Base-by-base conservation (phyloP, 2,797 vertebrate genomes). In the Chelonia mydas region DNA sequence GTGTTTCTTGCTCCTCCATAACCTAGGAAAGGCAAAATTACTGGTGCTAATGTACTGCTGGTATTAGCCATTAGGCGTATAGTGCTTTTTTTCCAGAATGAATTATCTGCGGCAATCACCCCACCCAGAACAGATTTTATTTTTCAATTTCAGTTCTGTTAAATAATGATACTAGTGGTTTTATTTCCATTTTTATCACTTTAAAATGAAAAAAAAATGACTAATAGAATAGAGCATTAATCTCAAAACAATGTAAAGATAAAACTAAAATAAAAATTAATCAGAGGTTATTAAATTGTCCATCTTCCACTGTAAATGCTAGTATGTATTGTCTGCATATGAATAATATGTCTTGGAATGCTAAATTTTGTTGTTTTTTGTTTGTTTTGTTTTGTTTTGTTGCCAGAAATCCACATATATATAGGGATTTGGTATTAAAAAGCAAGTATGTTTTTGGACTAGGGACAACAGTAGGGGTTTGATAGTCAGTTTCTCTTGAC, bases 101-200 rank as follows among this genome's bases (percentile, higher is more conserved):
- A 61, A 15, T 68, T 59, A 37, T 37, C 25, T 1, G 0, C 41
- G 87, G 28, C 11, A 55, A 0, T 86, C 89, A 68, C 53, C 15
- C 6, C 2, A 19, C 25, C 7, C 16, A n/a, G 53, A 91, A 72
- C 5, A 61, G n/a, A n/a, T 68, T n/a, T 68, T 31, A 81, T 83
- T 84, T 78, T 76, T 76, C 33, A 65, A 1, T 1, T 11, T 12
- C 68, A 55, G 51, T 41, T 55, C 74, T 50, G 86, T 8, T 0
- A 50, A 33, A 12, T 86, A 19, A 10, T 53, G 50, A 5, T 81
- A n/a, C 23, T 50, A 68, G 27, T 68, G 13, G 54, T 31, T 92
- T 61, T 53, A 1, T 59, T 12, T 50, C 7, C 4, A 11, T 85
- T 9, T 1, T 0, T 21, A 55, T 49, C 0, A 0, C 54, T 81